A percentile compares a stretch with the other conserved stretches of the same genome.
Evolutionary conservation across 2,888 invertebrate species (phyloP).

Genomic region (Hirtodrosophila trivittata): DNA sequence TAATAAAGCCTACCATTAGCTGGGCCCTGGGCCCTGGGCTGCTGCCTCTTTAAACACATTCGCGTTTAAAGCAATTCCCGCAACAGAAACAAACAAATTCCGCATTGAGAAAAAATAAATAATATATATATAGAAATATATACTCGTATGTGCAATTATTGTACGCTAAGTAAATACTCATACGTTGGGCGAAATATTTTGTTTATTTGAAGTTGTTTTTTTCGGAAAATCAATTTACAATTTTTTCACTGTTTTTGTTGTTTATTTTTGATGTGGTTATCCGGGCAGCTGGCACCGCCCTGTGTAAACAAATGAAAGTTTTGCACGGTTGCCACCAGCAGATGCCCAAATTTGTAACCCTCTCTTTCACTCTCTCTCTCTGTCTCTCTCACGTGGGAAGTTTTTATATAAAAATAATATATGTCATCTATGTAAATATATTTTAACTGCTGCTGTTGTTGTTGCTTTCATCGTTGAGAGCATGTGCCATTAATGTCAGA

Average conservation of each 20-base stretch:
- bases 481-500: conserved; percentile 67
- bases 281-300: conserved; percentile 41
- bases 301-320: conserved; percentile 71
- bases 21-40: conserved; percentile 4
- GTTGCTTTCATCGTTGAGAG: conserved; percentile 30
- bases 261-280: conserved; percentile 77
- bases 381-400: background rate
- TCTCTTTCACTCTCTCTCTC: background rate
- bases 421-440: conserved; percentile 6
- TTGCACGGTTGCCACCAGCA: conserved; percentile 65
- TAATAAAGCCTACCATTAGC: conserved; percentile 68
- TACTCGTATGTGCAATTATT: conserved; percentile 8
- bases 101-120: conserved; percentile 11
- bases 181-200: conserved; percentile 37
- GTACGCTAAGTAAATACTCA: conserved; percentile 37
- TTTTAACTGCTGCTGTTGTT: conserved; percentile 12
- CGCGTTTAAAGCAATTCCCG: conserved; percentile 29
- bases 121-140: background rate
- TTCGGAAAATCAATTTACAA: conserved; percentile 71
- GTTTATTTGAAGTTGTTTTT: conserved; percentile 69
- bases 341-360: conserved; percentile 34
- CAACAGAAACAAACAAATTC: conserved; percentile 3
- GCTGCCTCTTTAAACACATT: conserved; percentile 8
- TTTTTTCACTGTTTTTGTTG: conserved; percentile 34
- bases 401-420: conserved; percentile 34